Conservation (phyloP, 1,140 invertebrate species). For the Drosophila carrolli region DNA sequence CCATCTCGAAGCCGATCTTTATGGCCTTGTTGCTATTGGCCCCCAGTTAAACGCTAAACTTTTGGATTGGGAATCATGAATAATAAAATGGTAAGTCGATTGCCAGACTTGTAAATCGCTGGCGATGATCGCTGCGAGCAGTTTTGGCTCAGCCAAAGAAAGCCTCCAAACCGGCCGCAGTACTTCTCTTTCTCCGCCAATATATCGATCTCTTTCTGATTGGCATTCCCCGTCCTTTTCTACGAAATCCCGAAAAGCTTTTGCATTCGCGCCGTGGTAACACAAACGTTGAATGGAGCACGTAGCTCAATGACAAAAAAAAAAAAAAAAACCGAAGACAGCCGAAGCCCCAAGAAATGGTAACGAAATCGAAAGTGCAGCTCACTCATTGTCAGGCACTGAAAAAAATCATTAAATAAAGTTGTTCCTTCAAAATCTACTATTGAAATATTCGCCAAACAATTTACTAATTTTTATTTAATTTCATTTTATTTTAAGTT, state of each 20-base stretch:
- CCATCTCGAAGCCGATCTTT: conserved; percentile 19
- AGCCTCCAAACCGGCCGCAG: conserved; percentile 38
- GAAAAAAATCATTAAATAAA: background rate
- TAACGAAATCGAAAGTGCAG: conserved; percentile 50
- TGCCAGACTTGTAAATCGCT: conserved; percentile 48
- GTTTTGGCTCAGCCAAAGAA: conserved; percentile 44
- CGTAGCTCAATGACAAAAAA: conserved; percentile 36
- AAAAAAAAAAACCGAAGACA: conserved; percentile 21
- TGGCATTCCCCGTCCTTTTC: background rate
- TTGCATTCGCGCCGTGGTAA: conserved; percentile 9
- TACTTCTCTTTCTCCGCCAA: conserved; percentile 3
- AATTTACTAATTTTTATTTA: no score
- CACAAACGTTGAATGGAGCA: conserved; percentile 29
- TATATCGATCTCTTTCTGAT: background rate
- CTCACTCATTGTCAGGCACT: conserved; percentile 7
- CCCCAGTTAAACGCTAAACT: conserved; percentile 12
- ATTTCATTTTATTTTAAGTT: no score
- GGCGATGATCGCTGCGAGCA: conserved; percentile 21
- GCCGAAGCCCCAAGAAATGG: conserved; percentile 18
- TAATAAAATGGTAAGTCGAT: conserved; percentile 38
- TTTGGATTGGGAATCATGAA: conserved; percentile 28
- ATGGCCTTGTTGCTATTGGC: conserved; percentile 18
- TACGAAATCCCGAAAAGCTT: conserved; percentile 22
- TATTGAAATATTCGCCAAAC: no score
- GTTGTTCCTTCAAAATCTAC: background rate